Percentiles rank a stretch among this genome's conserved stretches.
Evolutionary conservation across 2,113 vertebrate species (phyloP).

Genomic region (Puffinus mauretanicus): DNA sequence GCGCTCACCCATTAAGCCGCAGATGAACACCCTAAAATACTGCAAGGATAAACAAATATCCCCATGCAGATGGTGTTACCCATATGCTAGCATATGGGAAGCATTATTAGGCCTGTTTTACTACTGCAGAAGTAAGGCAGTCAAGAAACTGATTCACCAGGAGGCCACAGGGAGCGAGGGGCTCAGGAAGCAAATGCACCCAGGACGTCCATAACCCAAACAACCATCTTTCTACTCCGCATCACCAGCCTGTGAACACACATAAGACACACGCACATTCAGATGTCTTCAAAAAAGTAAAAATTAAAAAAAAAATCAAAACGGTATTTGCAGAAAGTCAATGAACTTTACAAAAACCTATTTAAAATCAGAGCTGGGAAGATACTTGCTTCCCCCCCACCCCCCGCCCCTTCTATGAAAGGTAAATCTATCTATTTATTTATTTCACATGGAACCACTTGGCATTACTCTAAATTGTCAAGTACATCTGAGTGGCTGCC

Average conservation of each 20-base stretch:
- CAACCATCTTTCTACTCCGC: background rate
- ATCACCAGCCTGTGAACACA: background rate
- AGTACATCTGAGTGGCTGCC: background rate
- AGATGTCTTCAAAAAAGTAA: background rate
- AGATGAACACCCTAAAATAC: background rate
- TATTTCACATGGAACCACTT: background rate
- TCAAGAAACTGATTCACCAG: background rate
- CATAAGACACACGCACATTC: fast-evolving
- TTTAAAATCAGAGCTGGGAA: background rate
- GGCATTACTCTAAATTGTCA: background rate
- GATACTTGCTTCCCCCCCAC: no score
- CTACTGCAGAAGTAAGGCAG: background rate
- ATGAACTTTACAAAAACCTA: background rate
- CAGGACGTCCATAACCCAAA: background rate
- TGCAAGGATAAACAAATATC: constrained; percentile 20
- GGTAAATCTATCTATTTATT: background rate
- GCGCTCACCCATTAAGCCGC: background rate
- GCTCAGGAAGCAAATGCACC: background rate
- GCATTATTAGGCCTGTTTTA: background rate
- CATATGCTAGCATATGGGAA: background rate
- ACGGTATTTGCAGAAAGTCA: background rate
- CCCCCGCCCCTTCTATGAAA: background rate
- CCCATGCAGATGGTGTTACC: constrained; percentile 5
- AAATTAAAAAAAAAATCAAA: background rate
- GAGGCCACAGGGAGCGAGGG: background rate